These are phyloP conservation scores for Agrilus mali DNA, from an alignment of 2,888 invertebrate species.

Conservation along the genomic window DNA sequence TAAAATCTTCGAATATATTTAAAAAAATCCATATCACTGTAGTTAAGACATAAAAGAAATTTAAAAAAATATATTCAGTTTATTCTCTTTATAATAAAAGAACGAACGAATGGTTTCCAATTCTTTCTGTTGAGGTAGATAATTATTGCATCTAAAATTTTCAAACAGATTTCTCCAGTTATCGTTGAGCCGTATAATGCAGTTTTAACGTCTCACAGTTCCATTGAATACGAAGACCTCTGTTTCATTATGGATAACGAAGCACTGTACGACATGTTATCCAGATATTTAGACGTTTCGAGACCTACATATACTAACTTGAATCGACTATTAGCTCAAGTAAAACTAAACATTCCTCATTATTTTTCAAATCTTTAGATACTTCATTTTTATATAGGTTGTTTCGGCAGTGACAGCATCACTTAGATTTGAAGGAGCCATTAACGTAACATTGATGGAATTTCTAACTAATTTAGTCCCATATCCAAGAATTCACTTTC, in stretches of 20 bases:
- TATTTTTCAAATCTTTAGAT: background rate
- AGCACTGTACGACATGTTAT: slow-evolving; percentile 65
- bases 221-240: slow-evolving; percentile 56
- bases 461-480: slow-evolving; percentile 74
- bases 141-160: no score
- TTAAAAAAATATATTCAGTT: background rate
- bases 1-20: no score
- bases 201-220: slow-evolving; percentile 53
- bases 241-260: slow-evolving; percentile 66
- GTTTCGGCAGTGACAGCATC: slow-evolving; percentile 59
- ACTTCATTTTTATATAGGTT: slow-evolving; percentile 32
- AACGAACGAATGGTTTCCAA: no score
- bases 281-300: slow-evolving; percentile 57
- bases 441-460: slow-evolving; percentile 57
- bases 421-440: slow-evolving; percentile 52
- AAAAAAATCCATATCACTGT: no score
- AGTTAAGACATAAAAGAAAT: no score
- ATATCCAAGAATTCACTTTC: slow-evolving; percentile 80
- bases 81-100: background rate
- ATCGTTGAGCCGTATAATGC: slow-evolving; percentile 72
- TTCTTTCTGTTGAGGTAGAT: no score
- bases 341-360: slow-evolving; percentile 20
- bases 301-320: slow-evolving; percentile 78
- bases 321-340: slow-evolving; percentile 65
- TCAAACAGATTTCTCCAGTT: slow-evolving; percentile 49